Evolutionary conservation across 1,140 invertebrate species (phyloP).

Genomic region (Cepaea nemoralis): DNA sequence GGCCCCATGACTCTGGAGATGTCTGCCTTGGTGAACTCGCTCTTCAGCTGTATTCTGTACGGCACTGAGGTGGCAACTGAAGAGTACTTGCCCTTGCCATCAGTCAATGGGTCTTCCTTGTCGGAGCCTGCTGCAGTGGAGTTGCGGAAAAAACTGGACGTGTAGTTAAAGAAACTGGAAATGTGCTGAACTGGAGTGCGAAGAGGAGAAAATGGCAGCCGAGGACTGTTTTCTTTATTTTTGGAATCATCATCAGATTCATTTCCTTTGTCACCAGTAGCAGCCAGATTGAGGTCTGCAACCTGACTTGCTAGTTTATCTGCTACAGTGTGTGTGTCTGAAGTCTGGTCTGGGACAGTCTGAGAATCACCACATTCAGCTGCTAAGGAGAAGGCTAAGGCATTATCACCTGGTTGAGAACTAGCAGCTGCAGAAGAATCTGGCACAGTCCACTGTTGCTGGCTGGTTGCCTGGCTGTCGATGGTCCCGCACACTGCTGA

Average conservation of each 20-base stretch:
- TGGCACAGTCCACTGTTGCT: too few relatives aligned
- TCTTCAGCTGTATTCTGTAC: background rate
- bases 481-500: too few relatives aligned
- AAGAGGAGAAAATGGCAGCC: slow-evolving; percentile 38
- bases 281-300: background rate
- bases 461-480: too few relatives aligned
- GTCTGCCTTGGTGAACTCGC: slow-evolving; percentile 29
- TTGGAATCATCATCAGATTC: slow-evolving; percentile 16
- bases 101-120: background rate
- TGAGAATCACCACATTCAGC: too few relatives aligned
- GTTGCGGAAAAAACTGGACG: slow-evolving; percentile 19
- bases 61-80: background rate
- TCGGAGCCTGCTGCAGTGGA: background rate
- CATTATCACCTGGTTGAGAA: too few relatives aligned
- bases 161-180: slow-evolving; percentile 39
- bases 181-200: slow-evolving; percentile 42
- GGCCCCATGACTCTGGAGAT: slow-evolving; percentile 7
- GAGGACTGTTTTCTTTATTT: background rate
- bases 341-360: too few relatives aligned
- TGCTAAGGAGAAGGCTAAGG: too few relatives aligned
- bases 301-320: background rate
- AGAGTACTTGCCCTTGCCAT: background rate
- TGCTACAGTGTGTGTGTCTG: background rate
- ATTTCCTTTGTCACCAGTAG: background rate
- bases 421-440: too few relatives aligned